phyloP scores from a whole-genome alignment of 2,113 vertebrate genomes.

The Calidris pugnax region DNA sequence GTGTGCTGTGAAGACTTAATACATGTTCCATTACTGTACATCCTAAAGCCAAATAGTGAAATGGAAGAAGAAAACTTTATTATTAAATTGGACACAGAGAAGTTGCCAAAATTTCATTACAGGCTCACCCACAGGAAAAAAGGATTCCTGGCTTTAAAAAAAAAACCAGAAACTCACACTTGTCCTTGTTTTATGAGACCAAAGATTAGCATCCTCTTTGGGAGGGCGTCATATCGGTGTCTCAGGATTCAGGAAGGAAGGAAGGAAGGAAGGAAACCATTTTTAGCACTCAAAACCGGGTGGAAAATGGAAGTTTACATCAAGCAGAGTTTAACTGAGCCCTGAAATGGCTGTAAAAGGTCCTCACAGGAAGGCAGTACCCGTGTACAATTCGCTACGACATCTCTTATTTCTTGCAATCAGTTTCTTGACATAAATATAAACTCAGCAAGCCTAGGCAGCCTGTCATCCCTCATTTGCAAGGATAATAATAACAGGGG shows the following conservation, averaged over 20 bases:
- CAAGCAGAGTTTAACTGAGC: neutral
- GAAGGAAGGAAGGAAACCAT: neutral
- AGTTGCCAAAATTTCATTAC: neutral
- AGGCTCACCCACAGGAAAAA: neutral
- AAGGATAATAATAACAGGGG: constrained; percentile 23
- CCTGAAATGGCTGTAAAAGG: neutral
- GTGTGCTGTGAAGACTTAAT: neutral
- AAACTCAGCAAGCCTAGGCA: constrained; percentile 29
- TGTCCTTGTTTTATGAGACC: neutral
- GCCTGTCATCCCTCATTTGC: constrained; percentile 52
- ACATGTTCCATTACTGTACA: neutral
- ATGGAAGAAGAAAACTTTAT: neutral
- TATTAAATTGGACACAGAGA: neutral
- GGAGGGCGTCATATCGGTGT: neutral
- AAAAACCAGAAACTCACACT: neutral
- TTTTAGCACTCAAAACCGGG: neutral
- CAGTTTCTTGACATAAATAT: constrained; percentile 50
- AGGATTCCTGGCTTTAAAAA: neutral
- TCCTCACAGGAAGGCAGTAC: neutral
- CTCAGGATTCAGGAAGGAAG: neutral
- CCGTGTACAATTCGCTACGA: neutral
- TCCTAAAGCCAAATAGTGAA: neutral
- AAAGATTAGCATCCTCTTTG: neutral
- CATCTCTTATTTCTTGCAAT: constrained; percentile 26
- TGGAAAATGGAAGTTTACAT: neutral